Evolutionary conservation across 2,888 invertebrate species (phyloP).

Genomic region (Pristionchus arcanus): DNA sequence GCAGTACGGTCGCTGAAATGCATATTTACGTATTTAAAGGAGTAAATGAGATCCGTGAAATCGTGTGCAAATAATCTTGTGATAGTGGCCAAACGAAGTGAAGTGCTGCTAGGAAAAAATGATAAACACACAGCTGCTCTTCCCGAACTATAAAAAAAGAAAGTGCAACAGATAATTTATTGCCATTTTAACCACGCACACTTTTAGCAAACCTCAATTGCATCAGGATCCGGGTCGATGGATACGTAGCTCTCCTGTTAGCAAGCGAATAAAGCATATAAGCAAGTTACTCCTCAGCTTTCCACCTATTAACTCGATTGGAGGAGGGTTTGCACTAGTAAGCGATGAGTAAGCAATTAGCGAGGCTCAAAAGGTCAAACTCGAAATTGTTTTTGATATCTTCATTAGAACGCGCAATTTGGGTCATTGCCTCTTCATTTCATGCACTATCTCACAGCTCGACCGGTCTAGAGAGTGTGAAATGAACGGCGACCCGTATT

Average conservation of each 20-base stretch:
- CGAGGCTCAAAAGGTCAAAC: no score
- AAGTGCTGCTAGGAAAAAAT: background rate
- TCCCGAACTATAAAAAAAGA: background rate
- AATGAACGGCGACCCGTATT: background rate
- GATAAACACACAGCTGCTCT: no score
- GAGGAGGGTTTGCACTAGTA: no score
- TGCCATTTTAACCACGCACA: no score
- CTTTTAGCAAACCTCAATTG: background rate
- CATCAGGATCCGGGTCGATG: conserved; percentile 7
- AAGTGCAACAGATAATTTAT: no score
- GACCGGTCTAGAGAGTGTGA: no score
- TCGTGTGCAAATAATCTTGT: background rate
- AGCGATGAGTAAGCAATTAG: no score
- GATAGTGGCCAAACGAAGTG: no score
- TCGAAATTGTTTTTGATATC: no score
- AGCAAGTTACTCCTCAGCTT: background rate
- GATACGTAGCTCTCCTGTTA: conserved; percentile 30
- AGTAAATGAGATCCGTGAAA: background rate
- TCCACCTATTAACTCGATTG: background rate
- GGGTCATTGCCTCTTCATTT: no score
- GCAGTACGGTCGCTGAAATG: conserved; percentile 69
- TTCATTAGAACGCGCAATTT: no score
- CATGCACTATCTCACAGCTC: no score
- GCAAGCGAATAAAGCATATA: background rate
- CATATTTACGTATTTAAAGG: background rate